Base-by-base conservation (phyloP, 2,797 vertebrate genomes). In the Ispidina picta region DNA sequence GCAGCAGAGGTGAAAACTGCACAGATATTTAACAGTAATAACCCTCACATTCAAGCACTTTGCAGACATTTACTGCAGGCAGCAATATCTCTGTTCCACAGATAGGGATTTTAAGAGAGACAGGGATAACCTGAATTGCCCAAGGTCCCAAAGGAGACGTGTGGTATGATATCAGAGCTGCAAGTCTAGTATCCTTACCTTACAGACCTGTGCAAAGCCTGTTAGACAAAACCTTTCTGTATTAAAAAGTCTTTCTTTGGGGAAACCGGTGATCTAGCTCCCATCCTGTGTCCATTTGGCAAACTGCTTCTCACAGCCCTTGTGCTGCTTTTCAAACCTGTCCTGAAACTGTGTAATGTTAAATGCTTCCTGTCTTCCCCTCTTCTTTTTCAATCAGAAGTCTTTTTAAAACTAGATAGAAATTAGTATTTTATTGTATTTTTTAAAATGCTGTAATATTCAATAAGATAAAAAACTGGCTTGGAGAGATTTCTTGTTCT, bases 1-100 rank as follows among this genome's bases (percentile, higher is more conserved):
- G 70, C 62, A 54, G 83, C 71, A 35, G 58, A 92, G 87, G 69
- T 28, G 62, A 83, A 90, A 84, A 54, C 71, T 55, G 48, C 82
- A 70, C 37, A 86, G 75, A 51, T 88, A 85, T 91, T 93, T 93
- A 89, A 65, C 49, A 71, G 55, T 26, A 91, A 92, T 79, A 88
- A 76, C 51, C 48, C 69, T 71, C 77, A 46, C 31, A 46, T 72
- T 86, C 6, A 3, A 80, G 58, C 65, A 65, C 77, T 86, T 86
- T 58, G 43, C 88, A 92, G 83, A 25, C 80, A 28, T 64, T 89
- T 70, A 86, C 77, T 89, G 64, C 89, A 88, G 64, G 65, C 89
- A 93, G 77, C 77, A 94, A 51, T 72, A 76, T 79, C 89, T 88
- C 43, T 16, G n/a, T 63, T 74, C 51, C 62, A 77, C 83, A 74